Evolutionary conservation across 2,113 vertebrate genomes (phyloP), one percentile per base, ranked within the genome.

Genomic region (Guaruba guarouba): DNA sequence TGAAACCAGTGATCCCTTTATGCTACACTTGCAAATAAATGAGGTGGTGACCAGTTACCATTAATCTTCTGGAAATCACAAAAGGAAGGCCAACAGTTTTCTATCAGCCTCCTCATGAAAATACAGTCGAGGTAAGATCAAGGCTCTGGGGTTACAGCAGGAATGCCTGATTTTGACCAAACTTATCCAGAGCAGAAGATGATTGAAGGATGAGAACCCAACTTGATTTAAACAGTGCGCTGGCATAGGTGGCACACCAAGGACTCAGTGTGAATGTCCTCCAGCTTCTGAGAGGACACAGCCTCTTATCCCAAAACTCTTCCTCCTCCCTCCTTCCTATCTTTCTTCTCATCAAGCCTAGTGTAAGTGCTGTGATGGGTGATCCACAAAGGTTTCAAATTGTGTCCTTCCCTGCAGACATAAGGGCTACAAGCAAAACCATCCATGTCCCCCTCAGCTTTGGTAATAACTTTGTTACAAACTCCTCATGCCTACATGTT

Each of bases 41-140:
- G 97, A 97, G 89, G 89, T 95, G 96, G 91, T 96, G 89, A 96
- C 94, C 95, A 94, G 70, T 95, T 97, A 79, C 86, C 82, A 96
- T 97, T 86, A 96, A 97, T 97, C 96, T 96, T 92, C 80, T 66
- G 70, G 55, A 95, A 93, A 89, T 90, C 92, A 78, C 49, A 80
- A 86, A 86, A 82, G 81, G 76, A 95, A 95, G 80, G 61, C 59
- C 67, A 92, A 89, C 48, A 69, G 90, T 95, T 96, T 94, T 90
- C 74, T 85, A n/a, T 92, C 92, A 88, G 37, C 37, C 49, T 64
- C 15, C 9, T 90, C 54, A 35, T 44, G 85, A 92, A 95, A 89
- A 78, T 87, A 54, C 14, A 85, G 80, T 27, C 7, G 39, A 69
- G 57, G 66, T 41, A 94, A 87, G 86, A 97, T 89, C 89, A 95